phyloP scores from a whole-genome alignment of 2,888 invertebrate species.

The Drosophila emarginata region DNA sequence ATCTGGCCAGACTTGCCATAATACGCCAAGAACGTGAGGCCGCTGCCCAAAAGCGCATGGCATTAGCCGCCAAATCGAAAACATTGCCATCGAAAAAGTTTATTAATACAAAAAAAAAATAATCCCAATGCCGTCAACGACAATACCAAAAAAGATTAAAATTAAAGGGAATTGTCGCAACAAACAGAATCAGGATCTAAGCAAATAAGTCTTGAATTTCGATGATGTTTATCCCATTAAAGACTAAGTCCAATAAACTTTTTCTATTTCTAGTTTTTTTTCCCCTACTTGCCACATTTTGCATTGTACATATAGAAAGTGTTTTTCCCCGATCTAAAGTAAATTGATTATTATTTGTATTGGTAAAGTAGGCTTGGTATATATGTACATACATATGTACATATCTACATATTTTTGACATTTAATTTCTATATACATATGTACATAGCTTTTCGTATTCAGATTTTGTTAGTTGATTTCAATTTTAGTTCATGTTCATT shows the following conservation, averaged over 20 bases:
- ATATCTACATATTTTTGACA: background rate
- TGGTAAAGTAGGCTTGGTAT: background rate
- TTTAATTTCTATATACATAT: background rate
- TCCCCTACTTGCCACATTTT: no score
- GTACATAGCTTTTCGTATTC: background rate
- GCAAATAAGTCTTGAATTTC: no score
- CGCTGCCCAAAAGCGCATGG: slow-evolving; percentile 44
- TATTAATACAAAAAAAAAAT: slow-evolving; percentile 7
- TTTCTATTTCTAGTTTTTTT: no score
- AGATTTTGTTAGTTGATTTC: background rate
- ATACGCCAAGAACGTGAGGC: slow-evolving; percentile 51
- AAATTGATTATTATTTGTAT: background rate
- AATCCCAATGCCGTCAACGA: no score
- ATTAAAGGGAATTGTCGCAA: no score
- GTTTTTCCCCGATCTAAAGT: no score
- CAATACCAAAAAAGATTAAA: no score
- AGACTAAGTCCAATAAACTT: no score
- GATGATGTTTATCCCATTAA: no score
- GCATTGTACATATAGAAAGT: no score
- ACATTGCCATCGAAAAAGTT: slow-evolving; percentile 9
- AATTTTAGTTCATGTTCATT: slow-evolving; percentile 13
- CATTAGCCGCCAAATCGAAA: background rate
- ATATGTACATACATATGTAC: background rate
- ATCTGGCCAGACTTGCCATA: slow-evolving; percentile 45
- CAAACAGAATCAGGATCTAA: no score